Percentiles rank a stretch among this genome's conserved stretches.
phyloP scores from a whole-genome alignment of 2,888 invertebrate species.

The Steinernema hermaphroditum region DNA sequence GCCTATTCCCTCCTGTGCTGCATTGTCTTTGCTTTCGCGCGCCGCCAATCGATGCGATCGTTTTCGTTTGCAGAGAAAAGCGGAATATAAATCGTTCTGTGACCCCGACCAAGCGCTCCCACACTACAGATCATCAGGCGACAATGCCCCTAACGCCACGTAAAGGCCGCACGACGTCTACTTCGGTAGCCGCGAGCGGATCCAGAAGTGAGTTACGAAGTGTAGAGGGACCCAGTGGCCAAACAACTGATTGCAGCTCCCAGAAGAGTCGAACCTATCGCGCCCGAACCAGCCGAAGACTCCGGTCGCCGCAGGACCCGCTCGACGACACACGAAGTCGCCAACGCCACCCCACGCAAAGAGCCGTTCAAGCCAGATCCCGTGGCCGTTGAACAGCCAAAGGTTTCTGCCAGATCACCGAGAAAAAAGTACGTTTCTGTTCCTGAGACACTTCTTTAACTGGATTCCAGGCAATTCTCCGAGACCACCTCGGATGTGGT shows the following conservation, averaged over 20 bases:
- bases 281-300: conserved; percentile 10
- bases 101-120: background rate
- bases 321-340: conserved; percentile 13
- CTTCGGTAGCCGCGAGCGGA: background rate
- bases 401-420: background rate
- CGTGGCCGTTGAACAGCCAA: background rate
- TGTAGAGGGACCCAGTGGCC: background rate
- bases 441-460: background rate
- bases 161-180: conserved; percentile 8
- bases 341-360: background rate
- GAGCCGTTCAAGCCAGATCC: conserved; percentile 5
- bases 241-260: conserved; percentile 6
- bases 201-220: conserved; percentile 4
- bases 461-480: background rate
- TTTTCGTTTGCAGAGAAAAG: background rate
- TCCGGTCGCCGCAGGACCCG: conserved; percentile 28
- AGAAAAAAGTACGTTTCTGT: conserved; percentile 10
- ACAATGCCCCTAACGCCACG: conserved; percentile 8
- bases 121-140: background rate
- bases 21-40: background rate
- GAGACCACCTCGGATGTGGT: background rate
- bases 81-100: conserved; percentile 2
- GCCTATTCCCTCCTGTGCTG: too few relatives aligned
- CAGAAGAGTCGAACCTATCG: background rate
- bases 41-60: conserved; percentile 9